phyloP scores from a whole-genome alignment of 1,140 invertebrate species.

The Euborellia annulipes region DNA sequence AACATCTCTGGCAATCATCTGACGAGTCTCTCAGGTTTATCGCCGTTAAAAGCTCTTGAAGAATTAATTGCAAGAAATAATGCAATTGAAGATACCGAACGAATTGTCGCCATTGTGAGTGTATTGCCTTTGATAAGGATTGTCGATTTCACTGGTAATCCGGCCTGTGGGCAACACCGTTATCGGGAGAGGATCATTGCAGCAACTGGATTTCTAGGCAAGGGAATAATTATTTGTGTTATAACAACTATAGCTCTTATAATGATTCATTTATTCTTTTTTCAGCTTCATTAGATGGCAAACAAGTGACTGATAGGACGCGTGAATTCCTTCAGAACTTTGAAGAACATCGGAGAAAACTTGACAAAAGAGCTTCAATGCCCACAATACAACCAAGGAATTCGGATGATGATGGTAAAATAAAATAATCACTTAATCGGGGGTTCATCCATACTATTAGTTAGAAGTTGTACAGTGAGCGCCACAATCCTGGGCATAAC shows the following conservation, averaged over 20 bases:
- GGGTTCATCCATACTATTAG: too few species aligned
- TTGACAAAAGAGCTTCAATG: too few species aligned
- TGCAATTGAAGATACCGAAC: conserved; percentile 28
- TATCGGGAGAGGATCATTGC: conserved; percentile 47
- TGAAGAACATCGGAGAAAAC: conserved; percentile 17
- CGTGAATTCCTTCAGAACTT: conserved; percentile 34
- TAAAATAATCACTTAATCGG: too few species aligned
- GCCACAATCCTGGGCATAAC: too few species aligned
- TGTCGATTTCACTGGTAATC: conserved; percentile 39
- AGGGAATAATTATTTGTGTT: neutral
- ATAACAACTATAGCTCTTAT: too few species aligned
- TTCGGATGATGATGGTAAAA: too few species aligned
- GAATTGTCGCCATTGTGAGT: conserved; percentile 32
- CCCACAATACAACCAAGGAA: too few species aligned
- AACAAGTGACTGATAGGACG: conserved; percentile 28
- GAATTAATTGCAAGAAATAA: conserved; percentile 32
- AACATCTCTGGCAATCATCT: conserved; percentile 36
- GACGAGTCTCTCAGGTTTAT: conserved; percentile 25
- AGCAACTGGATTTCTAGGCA: neutral
- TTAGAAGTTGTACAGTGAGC: too few species aligned
- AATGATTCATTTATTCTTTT: conserved; percentile 5
- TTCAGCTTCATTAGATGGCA: conserved; percentile 30
- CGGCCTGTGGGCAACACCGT: conserved; percentile 36
- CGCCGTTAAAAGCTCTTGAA: conserved; percentile 26
- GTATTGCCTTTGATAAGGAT: conserved; percentile 33